Base-by-base conservation (phyloP, 2,797 vertebrate genomes). In the Coreius guichenoti region DNA sequence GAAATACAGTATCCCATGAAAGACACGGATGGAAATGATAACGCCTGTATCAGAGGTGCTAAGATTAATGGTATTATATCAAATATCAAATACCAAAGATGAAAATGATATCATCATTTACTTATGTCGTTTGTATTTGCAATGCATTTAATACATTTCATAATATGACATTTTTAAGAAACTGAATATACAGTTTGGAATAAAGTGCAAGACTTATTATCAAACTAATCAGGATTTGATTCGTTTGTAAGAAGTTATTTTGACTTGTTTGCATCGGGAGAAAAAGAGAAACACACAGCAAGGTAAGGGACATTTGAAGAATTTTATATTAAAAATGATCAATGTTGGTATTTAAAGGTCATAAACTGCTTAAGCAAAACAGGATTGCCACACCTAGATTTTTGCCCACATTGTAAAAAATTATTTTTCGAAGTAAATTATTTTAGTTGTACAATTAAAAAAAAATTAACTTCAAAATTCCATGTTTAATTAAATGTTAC, bases 1-100 rank as follows among this genome's bases (percentile, higher is more conserved):
- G 58, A 87, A 68, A 58, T 85, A 77, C 43, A 79, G 76, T 72
- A 45, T 51, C 31, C 49, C 33, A 73, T 86, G 80, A 87, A n/a
- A 65, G 73, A 61, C 63, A 69, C 39, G 14, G 26, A 58, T 31
- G 58, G 65, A 68, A 33, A 65, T 31, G 6, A n/a, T 65, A 31
- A 81, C 45, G 29, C 49, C 58, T 67, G 43, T 68, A 33, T 72
- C 39, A 61, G 49, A n/a, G 8, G 33, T 69, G 47, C 65, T 16
- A 36, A 23, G 16, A 73, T 26, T 13, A 29, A 8, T 67, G 45
- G 33, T 47, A 67, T 67, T 26, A 51, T 39, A 36, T 13, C 26
- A 74, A 49, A 33, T 47, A 56, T 43, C 19, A 33, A 13, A 33
- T 33, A n/a, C 4, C 21, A 5, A 39, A 58, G 13, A 14, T n/a